A percentile compares a stretch with the other conserved stretches of the same genome.
Evolutionary conservation across 2,113 vertebrate species (phyloP).

Genomic region (Xiphorhynchus elegans): DNA sequence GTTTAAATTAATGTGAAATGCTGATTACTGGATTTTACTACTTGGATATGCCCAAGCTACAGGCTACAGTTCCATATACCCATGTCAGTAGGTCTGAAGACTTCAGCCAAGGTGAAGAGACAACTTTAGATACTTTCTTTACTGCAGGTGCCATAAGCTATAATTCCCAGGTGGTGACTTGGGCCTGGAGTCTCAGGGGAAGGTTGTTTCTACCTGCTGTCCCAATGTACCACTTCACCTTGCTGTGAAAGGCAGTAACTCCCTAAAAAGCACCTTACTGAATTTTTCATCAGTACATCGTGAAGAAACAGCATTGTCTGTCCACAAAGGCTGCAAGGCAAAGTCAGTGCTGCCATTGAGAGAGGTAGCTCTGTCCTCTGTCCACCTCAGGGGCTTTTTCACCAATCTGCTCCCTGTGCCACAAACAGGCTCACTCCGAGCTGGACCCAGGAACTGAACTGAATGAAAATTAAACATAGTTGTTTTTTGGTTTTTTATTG

Average conservation of each 20-base stretch:
- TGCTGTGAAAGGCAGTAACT: not conserved
- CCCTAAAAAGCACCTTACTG: not conserved
- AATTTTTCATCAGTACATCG: not conserved
- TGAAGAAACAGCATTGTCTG: not conserved
- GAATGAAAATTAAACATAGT: not conserved
- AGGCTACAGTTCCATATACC: not conserved
- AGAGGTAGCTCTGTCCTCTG: not conserved
- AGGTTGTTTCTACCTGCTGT: not conserved
- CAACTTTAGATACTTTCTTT: not conserved
- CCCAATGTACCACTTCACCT: fast-evolving
- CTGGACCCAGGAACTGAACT: not conserved
- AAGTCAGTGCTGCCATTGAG: not conserved
- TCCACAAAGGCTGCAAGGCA: not conserved
- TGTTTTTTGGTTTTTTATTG: not conserved
- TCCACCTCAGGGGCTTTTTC: not conserved
- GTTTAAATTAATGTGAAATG: not conserved
- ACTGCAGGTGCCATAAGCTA: not conserved
- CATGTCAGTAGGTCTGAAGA: not conserved
- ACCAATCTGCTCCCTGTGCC: not conserved
- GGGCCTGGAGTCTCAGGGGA: not conserved
- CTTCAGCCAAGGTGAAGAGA: not conserved
- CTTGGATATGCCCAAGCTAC: not conserved
- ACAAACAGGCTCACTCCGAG: not conserved
- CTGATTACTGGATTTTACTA: not conserved
- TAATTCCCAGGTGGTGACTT: not conserved